Conservation (phyloP, 1,140 invertebrate genomes). For the Whitmania pigra region DNA sequence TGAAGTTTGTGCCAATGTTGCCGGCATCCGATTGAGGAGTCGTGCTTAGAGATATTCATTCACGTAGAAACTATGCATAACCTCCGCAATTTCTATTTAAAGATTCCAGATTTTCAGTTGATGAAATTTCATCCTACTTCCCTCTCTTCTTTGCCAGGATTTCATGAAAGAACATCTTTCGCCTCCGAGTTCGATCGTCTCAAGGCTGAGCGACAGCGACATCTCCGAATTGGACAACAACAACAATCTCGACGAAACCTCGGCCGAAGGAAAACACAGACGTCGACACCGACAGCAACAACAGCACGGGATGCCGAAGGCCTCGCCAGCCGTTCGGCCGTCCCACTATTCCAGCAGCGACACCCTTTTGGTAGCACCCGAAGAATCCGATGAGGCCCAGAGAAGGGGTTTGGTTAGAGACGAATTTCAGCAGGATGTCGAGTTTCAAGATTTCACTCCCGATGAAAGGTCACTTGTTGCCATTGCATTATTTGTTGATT, state of each 20-base stretch:
- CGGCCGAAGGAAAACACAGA: neutral
- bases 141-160: slow-evolving; percentile 22
- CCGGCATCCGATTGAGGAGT: no score
- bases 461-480: no score
- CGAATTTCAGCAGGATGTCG: no score
- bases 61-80: no score
- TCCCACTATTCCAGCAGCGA: slow-evolving; percentile 20
- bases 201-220: slow-evolving; percentile 70
- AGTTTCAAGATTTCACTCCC: no score
- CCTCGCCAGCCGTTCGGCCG: neutral
- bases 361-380: slow-evolving; percentile 42
- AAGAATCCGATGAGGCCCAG: neutral
- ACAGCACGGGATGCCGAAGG: neutral
- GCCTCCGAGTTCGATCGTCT: slow-evolving; percentile 64
- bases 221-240: slow-evolving; percentile 71
- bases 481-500: no score
- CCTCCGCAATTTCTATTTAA: no score
- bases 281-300: neutral
- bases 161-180: slow-evolving; percentile 67
- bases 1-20: no score
- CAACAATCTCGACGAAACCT: slow-evolving; percentile 35
- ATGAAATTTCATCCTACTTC: neutral
- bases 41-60: no score
- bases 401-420: neutral
- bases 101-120: neutral